These are phyloP conservation scores for Xiphophorus hellerii DNA, from an alignment of 2,113 vertebrate species.

Conservation along the genomic window DNA sequence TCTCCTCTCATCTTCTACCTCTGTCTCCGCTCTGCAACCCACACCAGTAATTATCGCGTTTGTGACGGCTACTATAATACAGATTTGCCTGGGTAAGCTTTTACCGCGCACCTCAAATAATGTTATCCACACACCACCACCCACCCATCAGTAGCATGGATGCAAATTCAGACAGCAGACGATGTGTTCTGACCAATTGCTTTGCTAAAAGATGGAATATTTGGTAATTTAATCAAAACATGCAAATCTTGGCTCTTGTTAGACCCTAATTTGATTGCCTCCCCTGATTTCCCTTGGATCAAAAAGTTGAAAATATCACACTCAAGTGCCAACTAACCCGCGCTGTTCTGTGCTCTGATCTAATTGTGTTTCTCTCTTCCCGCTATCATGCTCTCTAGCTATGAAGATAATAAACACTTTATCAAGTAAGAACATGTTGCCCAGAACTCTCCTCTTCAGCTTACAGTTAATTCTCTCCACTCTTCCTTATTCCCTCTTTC, in stretches of 20 bases:
- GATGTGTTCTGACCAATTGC: conserved; percentile 27
- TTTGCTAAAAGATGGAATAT: conserved; percentile 17
- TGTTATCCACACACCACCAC: conserved; percentile 54
- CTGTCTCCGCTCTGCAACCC: conserved; percentile 87
- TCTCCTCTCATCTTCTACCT: conserved; percentile 80
- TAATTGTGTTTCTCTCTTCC: conserved; percentile 97
- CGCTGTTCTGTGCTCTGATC: conserved; percentile 88
- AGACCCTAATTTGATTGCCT: conserved; percentile 45
- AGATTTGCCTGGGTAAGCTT: conserved; percentile 99
- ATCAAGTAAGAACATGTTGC: conserved; percentile 99
- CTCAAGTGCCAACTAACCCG: conserved; percentile 88
- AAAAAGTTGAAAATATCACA: conserved; percentile 77
- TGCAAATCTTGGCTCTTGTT: conserved; percentile 34
- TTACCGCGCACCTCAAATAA: conserved; percentile 85
- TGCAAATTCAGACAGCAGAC: conserved; percentile 37
- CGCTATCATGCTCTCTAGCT: conserved; percentile 99
- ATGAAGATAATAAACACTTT: conserved; percentile 99
- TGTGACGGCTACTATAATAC: conserved; percentile 99
- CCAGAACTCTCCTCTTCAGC: conserved; percentile 86
- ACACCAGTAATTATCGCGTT: conserved; percentile 99
- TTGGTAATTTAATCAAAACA: conserved; percentile 54
- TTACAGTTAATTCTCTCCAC: conserved; percentile 29
- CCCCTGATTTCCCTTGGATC: conserved; percentile 60
- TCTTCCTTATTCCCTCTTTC: conserved; percentile 11
- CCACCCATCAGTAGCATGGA: conserved; percentile 36